phyloP scores from a whole-genome alignment of 2,797 vertebrate genomes.

The Callimico goeldii region DNA sequence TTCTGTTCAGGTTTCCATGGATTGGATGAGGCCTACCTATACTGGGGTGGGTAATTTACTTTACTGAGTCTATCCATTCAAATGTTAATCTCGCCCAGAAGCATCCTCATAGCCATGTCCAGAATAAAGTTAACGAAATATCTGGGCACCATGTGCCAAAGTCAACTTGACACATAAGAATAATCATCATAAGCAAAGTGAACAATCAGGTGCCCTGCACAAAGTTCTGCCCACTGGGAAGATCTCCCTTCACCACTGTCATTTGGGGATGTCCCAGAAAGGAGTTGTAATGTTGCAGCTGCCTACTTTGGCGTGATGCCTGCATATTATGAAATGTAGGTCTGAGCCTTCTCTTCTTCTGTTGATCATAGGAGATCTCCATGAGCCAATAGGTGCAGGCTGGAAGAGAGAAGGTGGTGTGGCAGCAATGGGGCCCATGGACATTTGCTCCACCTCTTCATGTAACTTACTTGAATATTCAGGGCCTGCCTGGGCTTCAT shows the following conservation, averaged over 20 bases:
- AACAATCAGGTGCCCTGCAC: not conserved
- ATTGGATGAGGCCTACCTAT: not conserved
- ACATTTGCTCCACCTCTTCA: not conserved
- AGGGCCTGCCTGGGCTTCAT: not conserved
- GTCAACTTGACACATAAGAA: not conserved
- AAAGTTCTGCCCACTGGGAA: not conserved
- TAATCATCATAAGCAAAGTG: not conserved
- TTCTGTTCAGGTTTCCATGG: not conserved
- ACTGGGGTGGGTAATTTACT: not conserved
- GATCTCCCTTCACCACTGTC: accelerated
- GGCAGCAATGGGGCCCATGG: too few relatives aligned
- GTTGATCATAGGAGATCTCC: not conserved
- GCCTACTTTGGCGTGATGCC: too few relatives aligned
- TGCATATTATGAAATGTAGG: not conserved
- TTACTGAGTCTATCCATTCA: not conserved
- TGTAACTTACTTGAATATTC: not conserved
- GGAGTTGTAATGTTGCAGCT: not conserved
- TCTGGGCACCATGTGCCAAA: not conserved
- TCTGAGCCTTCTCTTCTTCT: not conserved
- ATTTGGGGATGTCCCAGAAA: not conserved
- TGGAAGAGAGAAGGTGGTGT: not conserved
- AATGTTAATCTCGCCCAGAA: not conserved
- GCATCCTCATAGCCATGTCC: not conserved
- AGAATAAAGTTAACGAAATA: not conserved
- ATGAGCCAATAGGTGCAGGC: not conserved